Base-by-base conservation (phyloP, 2,113 vertebrate species). In the Formicarius rufipectus region DNA sequence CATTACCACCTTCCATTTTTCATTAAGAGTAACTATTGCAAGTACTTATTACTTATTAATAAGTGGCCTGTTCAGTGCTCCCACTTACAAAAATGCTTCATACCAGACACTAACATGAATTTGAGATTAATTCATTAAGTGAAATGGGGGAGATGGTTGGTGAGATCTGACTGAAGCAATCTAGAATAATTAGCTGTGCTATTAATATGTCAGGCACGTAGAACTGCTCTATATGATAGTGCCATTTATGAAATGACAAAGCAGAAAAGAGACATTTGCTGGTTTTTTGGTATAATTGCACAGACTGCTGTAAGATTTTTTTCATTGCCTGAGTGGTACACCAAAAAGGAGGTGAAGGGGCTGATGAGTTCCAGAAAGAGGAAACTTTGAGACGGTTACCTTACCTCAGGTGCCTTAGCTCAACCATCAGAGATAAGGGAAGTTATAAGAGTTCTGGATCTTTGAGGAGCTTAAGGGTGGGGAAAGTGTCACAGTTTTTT, bases 1-100 rank as follows among this genome's bases (percentile, higher is more conserved):
- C 19, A 39, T 66, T 68, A 68, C 73, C 56, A 63, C 30, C 52
- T 84, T 93, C 73, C 30, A 81, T 89, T 96, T 95, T 94, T 89
- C 74, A 78, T 89, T 84, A 87, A 84, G 78, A 82, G 40, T 50
- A 89, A 80, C 69, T 81, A 59, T 30, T 74, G 35, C 89, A 87
- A 68, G 78, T 74, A 68, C 66, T 89, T 89, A 66, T 50, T 89
- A 63, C 33, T 93, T 91, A 84, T 72, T 87, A 91, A 47, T 78
- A 84, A 95, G 84, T 67, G 35, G 47, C 69, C 94, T 94, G 69
- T 77, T 87, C 81, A 75, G 66, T 84, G 56, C 91, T 91, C 69
- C 69, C 64, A n/a, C 92, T 87, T 91, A 55, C 27, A 75, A 35
- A 90, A 88, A 31, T 80, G 35, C 53, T 92, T 93, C 75, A 66